Evolutionary conservation across 2,113 vertebrate genomes (phyloP).

Genomic region (Mus spicilegus): DNA sequence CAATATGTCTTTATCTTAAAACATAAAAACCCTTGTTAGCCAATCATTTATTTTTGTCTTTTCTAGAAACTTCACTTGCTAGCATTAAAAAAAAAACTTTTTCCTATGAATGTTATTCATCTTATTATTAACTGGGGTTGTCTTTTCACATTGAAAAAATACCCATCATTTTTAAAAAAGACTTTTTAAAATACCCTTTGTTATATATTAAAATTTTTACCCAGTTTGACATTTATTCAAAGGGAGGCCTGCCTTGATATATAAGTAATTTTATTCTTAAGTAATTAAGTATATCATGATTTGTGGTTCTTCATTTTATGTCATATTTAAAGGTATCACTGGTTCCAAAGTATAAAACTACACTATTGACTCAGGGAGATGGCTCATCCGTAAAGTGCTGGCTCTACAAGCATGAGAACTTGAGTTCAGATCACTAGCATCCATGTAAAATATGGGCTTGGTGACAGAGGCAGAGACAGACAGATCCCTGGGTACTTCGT

Average conservation of each 20-base stretch:
- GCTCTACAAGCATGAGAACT: too few species aligned
- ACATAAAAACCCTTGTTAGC: neutral
- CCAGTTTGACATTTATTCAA: constrained; percentile 25
- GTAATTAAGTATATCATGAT: constrained; percentile 27
- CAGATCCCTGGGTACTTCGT: neutral
- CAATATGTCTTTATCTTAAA: neutral
- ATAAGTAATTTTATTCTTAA: constrained; percentile 40
- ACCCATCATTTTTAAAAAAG: neutral
- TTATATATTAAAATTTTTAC: constrained; percentile 4
- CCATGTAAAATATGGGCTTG: neutral
- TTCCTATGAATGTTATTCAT: neutral
- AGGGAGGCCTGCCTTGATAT: neutral
- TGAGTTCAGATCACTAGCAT: neutral
- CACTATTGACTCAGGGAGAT: too few species aligned
- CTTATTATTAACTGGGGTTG: constrained; percentile 26
- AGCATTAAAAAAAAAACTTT: neutral
- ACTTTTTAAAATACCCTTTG: neutral
- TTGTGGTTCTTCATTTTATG: constrained; percentile 1
- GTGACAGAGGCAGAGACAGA: neutral
- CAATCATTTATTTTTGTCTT: constrained; percentile 25
- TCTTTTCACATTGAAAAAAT: constrained; percentile 27
- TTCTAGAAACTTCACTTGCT: constrained; percentile 11
- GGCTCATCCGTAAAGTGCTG: neutral
- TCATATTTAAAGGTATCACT: constrained; percentile 3
- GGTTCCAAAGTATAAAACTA: neutral